Percentiles rank a stretch among this genome's conserved stretches.
Evolutionary conservation across 1,140 invertebrate species (phyloP).

Genomic region (Arion vulgaris): DNA sequence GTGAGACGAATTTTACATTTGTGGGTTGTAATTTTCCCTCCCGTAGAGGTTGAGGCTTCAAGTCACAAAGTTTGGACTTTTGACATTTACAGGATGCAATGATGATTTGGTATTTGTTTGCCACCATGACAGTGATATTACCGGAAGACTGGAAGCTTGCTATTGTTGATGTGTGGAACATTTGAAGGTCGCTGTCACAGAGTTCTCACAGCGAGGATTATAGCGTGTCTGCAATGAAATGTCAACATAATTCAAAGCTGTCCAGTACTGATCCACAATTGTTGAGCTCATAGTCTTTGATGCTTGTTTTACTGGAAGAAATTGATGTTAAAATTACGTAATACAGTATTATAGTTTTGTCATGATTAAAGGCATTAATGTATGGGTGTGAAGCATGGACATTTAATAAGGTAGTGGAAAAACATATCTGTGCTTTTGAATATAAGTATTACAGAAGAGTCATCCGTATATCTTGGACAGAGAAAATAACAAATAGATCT

Average conservation of each 20-base stretch:
- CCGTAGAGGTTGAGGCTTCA: neutral
- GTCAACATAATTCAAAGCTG: neutral
- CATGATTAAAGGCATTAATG: too few species aligned
- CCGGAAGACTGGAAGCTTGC: neutral
- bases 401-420: too few species aligned
- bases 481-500: too few species aligned
- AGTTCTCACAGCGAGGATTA: neutral
- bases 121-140: conserved; percentile 3
- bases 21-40: neutral
- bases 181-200: neutral
- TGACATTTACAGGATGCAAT: neutral
- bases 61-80: conserved; percentile 1
- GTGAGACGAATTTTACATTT: neutral
- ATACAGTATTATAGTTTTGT: too few species aligned
- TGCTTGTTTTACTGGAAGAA: too few species aligned
- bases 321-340: too few species aligned
- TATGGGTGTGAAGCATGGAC: too few species aligned
- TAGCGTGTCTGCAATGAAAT: neutral
- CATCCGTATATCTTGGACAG: too few species aligned
- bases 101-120: neutral
- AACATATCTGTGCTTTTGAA: too few species aligned
- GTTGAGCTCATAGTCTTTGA: too few species aligned
- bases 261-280: too few species aligned
- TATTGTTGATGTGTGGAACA: neutral
- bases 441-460: too few species aligned